phyloP scores from a whole-genome alignment of 23 tunicate genomes.

The Trididemnum clinides region DNA sequence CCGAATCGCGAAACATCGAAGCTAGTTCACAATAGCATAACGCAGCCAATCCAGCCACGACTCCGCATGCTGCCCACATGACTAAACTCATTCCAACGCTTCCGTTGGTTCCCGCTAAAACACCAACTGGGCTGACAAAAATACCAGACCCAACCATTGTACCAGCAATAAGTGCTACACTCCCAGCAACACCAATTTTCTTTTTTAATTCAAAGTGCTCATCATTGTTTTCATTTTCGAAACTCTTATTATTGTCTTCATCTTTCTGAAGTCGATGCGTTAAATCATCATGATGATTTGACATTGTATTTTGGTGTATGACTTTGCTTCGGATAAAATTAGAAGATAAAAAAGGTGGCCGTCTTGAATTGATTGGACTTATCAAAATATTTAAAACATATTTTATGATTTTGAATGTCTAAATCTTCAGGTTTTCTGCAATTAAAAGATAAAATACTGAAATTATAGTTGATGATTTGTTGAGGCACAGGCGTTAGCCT shows the following conservation, averaged over 20 bases:
- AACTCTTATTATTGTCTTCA: neutral
- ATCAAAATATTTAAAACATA: too few relatives aligned
- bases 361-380: too few relatives aligned
- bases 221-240: neutral
- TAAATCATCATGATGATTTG: too few relatives aligned
- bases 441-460: too few relatives aligned
- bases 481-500: too few relatives aligned
- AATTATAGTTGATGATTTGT: too few relatives aligned
- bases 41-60: slow-evolving; percentile 27
- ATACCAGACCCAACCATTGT: slow-evolving; percentile 90
- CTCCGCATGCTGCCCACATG: slow-evolving; percentile 65
- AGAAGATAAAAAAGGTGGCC: too few relatives aligned
- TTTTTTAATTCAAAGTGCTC: slow-evolving; percentile 54
- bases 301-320: too few relatives aligned
- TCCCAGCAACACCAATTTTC: slow-evolving; percentile 56
- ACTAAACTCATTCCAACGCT: slow-evolving; percentile 79
- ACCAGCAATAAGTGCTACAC: slow-evolving; percentile 51
- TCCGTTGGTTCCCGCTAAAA: slow-evolving; percentile 54
- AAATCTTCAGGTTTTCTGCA: too few relatives aligned
- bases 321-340: too few relatives aligned
- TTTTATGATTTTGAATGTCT: too few relatives aligned
- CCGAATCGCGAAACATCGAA: slow-evolving; percentile 58
- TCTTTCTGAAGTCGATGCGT: too few relatives aligned
- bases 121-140: slow-evolving; percentile 79
- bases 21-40: slow-evolving; percentile 83